These are phyloP conservation scores for Nautilus pompilius DNA, from an alignment of 1,140 invertebrate species.

Conservation along the genomic window DNA sequence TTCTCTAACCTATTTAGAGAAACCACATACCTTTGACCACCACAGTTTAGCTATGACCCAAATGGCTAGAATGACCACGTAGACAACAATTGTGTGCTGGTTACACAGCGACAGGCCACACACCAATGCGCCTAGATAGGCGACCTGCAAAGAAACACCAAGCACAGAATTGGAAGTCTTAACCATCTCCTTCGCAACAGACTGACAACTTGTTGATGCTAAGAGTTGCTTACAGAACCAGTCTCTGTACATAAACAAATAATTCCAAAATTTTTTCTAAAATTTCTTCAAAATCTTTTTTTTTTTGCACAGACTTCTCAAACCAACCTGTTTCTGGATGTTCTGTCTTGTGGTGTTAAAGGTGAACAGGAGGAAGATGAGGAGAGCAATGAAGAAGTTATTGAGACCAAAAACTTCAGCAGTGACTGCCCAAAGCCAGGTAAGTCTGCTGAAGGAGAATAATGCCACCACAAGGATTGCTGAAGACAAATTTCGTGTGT, in stretches of 20 bases:
- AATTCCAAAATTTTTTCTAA: too few species aligned
- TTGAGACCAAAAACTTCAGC: constrained; percentile 52
- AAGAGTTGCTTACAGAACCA: neutral
- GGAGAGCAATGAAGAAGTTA: constrained; percentile 38
- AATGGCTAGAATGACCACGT: constrained; percentile 29
- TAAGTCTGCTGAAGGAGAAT: constrained; percentile 38
- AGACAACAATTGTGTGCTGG: constrained; percentile 50
- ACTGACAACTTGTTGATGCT: neutral
- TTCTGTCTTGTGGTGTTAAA: constrained; percentile 23
- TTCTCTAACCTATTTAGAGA: too few species aligned
- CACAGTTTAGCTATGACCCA: constrained; percentile 32
- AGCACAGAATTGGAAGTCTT: neutral
- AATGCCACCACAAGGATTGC: constrained; percentile 30
- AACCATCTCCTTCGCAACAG: neutral
- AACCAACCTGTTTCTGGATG: constrained; percentile 19
- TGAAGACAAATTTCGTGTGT: constrained; percentile 21
- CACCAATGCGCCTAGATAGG: constrained; percentile 34
- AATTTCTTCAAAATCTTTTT: too few species aligned
- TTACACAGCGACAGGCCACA: constrained; percentile 47
- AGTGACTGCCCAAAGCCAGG: constrained; percentile 45
- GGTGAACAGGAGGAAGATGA: constrained; percentile 29
- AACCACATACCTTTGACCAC: constrained; percentile 15
- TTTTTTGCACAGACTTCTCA: neutral
- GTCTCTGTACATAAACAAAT: neutral
- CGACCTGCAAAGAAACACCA: constrained; percentile 17